Evolutionary conservation across 2,797 vertebrate genomes (phyloP).

Genomic region (Myotis vivesi): DNA sequence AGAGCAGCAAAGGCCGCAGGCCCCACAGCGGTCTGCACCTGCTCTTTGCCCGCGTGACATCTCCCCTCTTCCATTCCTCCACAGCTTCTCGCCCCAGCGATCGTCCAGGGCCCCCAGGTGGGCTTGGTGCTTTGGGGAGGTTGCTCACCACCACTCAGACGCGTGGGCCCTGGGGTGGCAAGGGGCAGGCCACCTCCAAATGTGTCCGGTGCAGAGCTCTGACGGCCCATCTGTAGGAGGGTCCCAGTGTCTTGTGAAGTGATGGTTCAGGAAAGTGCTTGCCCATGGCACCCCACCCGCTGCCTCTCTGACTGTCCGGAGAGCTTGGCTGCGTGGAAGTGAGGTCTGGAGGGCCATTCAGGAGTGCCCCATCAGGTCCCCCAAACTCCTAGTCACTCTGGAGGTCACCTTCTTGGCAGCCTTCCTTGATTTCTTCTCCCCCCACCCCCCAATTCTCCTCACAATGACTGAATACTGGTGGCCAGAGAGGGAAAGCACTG

Average conservation of each 20-base stretch:
- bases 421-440: background rate
- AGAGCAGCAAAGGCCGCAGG: background rate
- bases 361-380: background rate
- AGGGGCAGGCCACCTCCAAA: background rate
- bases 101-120: no score
- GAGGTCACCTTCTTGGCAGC: background rate
- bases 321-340: background rate
- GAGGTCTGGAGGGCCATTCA: background rate
- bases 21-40: background rate
- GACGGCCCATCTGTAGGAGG: background rate
- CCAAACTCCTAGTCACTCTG: background rate
- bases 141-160: background rate
- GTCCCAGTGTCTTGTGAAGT: background rate
- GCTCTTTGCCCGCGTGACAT: background rate
- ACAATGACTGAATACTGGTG: background rate
- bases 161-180: rapidly evolving
- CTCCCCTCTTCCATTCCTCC: rapidly evolving
- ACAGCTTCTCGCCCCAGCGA: background rate
- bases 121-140: background rate
- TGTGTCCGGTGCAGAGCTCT: rapidly evolving
- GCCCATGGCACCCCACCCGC: rapidly evolving
- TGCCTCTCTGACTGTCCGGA: background rate
- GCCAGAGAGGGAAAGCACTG: background rate
- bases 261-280: background rate
- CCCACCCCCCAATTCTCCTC: background rate